Evolutionary conservation across 2,888 invertebrate species (phyloP).

Genomic region (Scotopteryx bipunctaria): DNA sequence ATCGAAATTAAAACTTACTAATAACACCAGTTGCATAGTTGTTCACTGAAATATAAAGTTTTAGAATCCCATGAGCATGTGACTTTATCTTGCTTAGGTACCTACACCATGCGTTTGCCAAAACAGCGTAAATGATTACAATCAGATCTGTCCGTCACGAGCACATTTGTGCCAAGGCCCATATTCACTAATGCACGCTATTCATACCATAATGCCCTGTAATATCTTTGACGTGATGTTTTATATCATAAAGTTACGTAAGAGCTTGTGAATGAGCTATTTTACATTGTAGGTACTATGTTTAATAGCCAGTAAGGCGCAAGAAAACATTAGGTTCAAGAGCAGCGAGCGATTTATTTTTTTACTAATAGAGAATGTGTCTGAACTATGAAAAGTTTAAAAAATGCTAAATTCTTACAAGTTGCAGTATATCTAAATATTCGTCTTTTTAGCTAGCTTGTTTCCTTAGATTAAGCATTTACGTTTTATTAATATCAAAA

Average conservation of each 20-base stretch:
- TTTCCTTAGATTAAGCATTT: too few relatives aligned
- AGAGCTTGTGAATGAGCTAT: conserved; percentile 13
- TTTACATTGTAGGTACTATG: conserved; percentile 9
- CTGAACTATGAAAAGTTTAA: too few relatives aligned
- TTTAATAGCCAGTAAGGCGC: not conserved
- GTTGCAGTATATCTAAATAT: too few relatives aligned
- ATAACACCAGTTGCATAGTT: too few relatives aligned
- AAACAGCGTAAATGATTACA: conserved; percentile 21
- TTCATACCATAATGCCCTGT: conserved; percentile 30
- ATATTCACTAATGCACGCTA: conserved; percentile 35
- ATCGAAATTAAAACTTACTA: too few relatives aligned
- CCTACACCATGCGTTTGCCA: not conserved
- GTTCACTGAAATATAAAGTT: too few relatives aligned
- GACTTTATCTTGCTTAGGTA: not conserved
- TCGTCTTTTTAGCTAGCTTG: too few relatives aligned
- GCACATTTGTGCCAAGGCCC: conserved; percentile 37
- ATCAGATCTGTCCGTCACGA: conserved; percentile 36
- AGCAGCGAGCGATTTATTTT: too few relatives aligned
- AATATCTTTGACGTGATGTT: conserved; percentile 24
- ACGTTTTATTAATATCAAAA: too few relatives aligned
- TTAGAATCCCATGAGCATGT: too few relatives aligned
- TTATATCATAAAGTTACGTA: conserved; percentile 22
- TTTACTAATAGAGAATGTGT: too few relatives aligned
- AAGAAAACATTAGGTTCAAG: not conserved
- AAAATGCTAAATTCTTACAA: too few relatives aligned